Percentiles rank a stretch among this genome's conserved stretches.
These are phyloP conservation scores for Boleophthalmus pectinirostris DNA, from an alignment of 2,113 vertebrate species.

Conservation along the genomic window DNA sequence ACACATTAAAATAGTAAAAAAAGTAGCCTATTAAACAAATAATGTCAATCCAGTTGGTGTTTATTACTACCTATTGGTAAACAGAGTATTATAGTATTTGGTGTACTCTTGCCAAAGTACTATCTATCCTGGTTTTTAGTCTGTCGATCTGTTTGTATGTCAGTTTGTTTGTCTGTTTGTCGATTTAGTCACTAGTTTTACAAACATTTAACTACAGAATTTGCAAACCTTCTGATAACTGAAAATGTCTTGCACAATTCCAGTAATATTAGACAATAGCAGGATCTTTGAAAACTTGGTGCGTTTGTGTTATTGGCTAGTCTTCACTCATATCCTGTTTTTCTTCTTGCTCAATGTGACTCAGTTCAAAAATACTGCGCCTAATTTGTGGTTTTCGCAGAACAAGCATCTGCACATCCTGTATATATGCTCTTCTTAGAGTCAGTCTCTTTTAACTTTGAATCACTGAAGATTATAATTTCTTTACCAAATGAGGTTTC, in stretches of 20 bases:
- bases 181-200: too few relatives aligned
- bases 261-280: background rate
- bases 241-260: background rate
- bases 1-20: too few relatives aligned
- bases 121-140: too few relatives aligned
- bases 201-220: background rate
- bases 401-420: background rate
- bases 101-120: too few relatives aligned
- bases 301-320: constrained; percentile 35
- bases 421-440: background rate
- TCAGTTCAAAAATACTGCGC: constrained; percentile 21
- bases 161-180: too few relatives aligned
- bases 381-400: constrained; percentile 12
- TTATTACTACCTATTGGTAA: too few relatives aligned
- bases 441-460: background rate
- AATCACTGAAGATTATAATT: background rate
- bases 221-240: background rate
- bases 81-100: too few relatives aligned
- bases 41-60: too few relatives aligned
- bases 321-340: constrained; percentile 66
- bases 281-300: constrained; percentile 37
- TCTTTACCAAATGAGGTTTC: background rate
- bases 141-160: too few relatives aligned
- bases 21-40: too few relatives aligned
- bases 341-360: constrained; percentile 55